Evolutionary conservation across 1,140 invertebrate genomes (phyloP), one percentile per base, ranked within the genome.

Genomic region (Diachasmimorpha longicaudata): DNA sequence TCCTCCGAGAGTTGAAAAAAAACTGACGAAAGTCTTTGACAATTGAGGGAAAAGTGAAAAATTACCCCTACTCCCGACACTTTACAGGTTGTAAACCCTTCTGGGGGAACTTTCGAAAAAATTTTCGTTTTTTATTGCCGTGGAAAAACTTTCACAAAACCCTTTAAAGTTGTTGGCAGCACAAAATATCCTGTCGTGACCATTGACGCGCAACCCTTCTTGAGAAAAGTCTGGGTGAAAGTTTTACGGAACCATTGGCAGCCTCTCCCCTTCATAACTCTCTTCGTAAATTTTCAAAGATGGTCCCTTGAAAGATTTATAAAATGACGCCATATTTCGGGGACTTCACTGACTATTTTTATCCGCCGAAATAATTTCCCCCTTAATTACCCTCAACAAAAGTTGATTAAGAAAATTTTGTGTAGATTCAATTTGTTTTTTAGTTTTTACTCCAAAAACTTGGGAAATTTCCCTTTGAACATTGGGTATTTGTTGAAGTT

Each of bases 31-130:
- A 80, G 58, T 73, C 74, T 75, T 77, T 55, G 0, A 55, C 58
- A 31, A 10, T 63, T 9, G 42, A 14, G 71, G 70, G 79, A 83
- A 87, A 84, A 82, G 79, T 81, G 79, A 86, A 81, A 85, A 81
- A 79, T 36, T 39, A 36, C 46, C 77, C 79, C 80, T 80, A 79
- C 74, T 81, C 82, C 63, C 67, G 9, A 13, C 80, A 79, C 79
- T 77, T 74, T 74, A 67, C 70, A 10, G 44, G 16, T 11, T 25
- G 68, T 68, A 75, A 86, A 86, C 84, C 85, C 85, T 87, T 87
- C 82, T 46, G 52, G 14, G 10, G 39, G 70, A n/a, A 52, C 86
- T 87, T 86, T 88, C 85, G 78, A 86, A 85, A 81, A 16, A 55
- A 63, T 23, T 63, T 81, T 81, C 83, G 81, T 42, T 80, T 52